phyloP scores from a whole-genome alignment of 2,113 vertebrate genomes.

The Bos javanicus region DNA sequence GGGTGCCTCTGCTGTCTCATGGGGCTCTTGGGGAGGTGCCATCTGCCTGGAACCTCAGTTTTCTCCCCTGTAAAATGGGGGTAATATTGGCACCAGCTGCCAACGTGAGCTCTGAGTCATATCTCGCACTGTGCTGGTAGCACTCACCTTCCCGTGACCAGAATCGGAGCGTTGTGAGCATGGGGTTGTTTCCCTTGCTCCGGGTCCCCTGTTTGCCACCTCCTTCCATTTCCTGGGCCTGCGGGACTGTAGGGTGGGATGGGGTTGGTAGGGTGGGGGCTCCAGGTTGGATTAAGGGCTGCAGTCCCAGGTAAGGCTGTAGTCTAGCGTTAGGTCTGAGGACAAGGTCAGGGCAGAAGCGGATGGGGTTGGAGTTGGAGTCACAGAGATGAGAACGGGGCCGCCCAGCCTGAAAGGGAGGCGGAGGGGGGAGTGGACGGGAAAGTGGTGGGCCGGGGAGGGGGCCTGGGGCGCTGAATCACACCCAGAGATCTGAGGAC shows the following conservation, averaged over 20 bases:
- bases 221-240: not conserved
- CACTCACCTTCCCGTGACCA: not conserved
- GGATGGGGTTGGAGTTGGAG: not conserved
- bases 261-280: not conserved
- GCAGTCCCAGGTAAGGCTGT: not conserved
- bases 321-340: not conserved
- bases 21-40: not conserved
- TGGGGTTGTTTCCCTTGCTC: not conserved
- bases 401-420: not conserved
- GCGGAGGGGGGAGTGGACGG: not conserved
- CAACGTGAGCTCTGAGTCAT: not conserved
- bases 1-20: not conserved
- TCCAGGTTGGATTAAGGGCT: not conserved
- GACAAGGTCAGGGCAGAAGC: not conserved
- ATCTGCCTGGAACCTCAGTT: not conserved
- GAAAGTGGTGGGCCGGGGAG: not conserved
- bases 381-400: not conserved
- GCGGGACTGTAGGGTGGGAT: not conserved
- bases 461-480: not conserved
- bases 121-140: not conserved
- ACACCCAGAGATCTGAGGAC: not conserved
- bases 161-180: not conserved
- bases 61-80: not conserved
- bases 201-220: not conserved
- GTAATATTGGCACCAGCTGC: not conserved